Percentiles rank a stretch among this genome's conserved stretches.
These are phyloP conservation scores for Tragopan temminckii DNA, from an alignment of 2,797 vertebrate genomes.

Conservation along the genomic window DNA sequence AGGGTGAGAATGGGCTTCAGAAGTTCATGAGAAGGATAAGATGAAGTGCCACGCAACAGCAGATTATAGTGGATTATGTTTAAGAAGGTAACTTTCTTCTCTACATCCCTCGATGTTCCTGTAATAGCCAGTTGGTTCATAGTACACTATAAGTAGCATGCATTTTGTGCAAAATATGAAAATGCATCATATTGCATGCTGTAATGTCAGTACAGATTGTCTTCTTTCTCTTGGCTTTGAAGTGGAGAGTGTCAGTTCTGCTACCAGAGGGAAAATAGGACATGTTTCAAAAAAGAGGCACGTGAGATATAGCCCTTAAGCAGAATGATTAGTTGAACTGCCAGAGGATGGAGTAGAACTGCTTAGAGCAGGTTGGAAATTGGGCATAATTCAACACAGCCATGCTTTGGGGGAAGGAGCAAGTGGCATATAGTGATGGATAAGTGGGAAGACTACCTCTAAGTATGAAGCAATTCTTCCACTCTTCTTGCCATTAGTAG, in stretches of 20 bases:
- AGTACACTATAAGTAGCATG: not conserved
- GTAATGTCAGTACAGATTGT: not conserved
- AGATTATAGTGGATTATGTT: not conserved
- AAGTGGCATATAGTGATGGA: not conserved
- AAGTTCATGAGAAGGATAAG: not conserved
- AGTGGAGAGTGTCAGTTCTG: not conserved
- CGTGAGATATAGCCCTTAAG: not conserved
- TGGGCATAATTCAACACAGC: not conserved
- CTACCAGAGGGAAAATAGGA: not conserved
- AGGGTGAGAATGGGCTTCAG: not conserved
- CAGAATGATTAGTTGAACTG: not conserved
- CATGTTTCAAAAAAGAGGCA: not conserved
- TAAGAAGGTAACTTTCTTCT: not conserved
- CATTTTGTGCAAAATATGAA: not conserved
- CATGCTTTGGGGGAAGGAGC: not conserved
- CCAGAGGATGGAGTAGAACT: not conserved
- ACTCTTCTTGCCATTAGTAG: not conserved
- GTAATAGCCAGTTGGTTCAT: not conserved
- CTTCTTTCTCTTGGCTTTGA: not conserved
- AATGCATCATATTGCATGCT: not conserved
- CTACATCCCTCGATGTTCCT: not conserved
- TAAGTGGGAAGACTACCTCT: conserved; percentile 22
- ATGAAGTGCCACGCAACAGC: not conserved
- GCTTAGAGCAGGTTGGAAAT: not conserved
- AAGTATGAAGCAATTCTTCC: conserved; percentile 40